Conservation (phyloP, 2,888 invertebrate genomes). For the Diadegma fenestrale region DNA sequence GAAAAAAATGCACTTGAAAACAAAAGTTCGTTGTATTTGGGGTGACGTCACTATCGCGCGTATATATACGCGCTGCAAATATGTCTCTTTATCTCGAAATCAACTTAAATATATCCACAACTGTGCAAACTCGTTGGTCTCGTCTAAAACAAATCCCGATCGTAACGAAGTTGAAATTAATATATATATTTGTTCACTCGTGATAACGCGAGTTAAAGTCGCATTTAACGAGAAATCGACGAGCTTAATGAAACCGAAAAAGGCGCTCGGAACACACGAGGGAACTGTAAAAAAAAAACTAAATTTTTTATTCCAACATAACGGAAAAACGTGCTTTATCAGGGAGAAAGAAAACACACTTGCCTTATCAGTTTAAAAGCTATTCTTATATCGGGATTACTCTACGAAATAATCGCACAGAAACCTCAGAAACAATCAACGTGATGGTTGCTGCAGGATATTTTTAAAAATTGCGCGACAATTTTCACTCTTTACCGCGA, state of each 20-base stretch:
- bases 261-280: neutral
- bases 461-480: constrained; percentile 16
- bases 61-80: neutral
- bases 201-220: neutral
- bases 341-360: neutral
- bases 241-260: neutral
- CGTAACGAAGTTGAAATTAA: constrained; percentile 32
- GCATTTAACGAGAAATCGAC: neutral
- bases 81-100: constrained; percentile 51
- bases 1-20: constrained; percentile 29
- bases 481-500: constrained; percentile 56
- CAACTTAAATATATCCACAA: constrained; percentile 45
- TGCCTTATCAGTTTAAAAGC: neutral
- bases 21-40: constrained; percentile 15
- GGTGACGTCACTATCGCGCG: constrained; percentile 14
- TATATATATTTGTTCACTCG: neutral
- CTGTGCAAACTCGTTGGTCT: constrained; percentile 58
- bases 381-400: neutral
- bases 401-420: neutral
- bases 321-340: neutral
- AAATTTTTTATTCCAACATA: neutral
- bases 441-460: constrained; percentile 10
- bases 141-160: constrained; percentile 61
- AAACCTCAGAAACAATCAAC: constrained; percentile 32
- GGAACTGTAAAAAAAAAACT: neutral